Evolutionary conservation across 2,113 vertebrate species (phyloP).

Genomic region (Pygoscelis antarcticus): DNA sequence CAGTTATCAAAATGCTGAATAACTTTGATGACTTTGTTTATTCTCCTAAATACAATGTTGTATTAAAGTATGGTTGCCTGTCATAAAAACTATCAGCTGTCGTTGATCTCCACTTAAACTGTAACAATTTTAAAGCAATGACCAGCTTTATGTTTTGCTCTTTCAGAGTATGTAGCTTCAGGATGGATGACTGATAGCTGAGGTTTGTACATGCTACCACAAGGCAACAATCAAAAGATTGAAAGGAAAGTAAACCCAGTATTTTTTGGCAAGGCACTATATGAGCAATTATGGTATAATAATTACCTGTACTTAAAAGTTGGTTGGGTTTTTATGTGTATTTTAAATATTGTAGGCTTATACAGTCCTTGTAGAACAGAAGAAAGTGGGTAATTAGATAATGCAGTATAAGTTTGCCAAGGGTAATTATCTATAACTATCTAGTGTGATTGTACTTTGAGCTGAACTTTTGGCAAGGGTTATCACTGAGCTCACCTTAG

Average conservation of each 20-base stretch:
- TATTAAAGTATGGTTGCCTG: neutral
- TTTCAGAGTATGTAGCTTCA: neutral
- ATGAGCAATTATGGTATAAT: neutral
- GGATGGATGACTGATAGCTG: neutral
- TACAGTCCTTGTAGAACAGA: neutral
- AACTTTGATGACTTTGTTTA: neutral
- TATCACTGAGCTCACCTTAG: neutral
- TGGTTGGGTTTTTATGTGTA: neutral
- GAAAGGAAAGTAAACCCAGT: neutral
- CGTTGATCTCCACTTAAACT: neutral
- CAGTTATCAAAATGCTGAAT: neutral
- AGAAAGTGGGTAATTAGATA: neutral
- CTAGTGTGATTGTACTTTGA: neutral
- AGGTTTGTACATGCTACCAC: neutral
- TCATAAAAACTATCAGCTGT: neutral
- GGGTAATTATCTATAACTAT: rapidly evolving
- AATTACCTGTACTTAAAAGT: neutral
- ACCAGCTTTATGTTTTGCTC: neutral
- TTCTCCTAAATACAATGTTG: rapidly evolving
- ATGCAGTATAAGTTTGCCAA: neutral
- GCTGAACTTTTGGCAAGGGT: neutral
- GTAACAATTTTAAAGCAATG: neutral
- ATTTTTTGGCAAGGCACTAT: neutral
- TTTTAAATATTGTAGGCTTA: neutral
- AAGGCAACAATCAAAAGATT: neutral